These are phyloP conservation scores for Polypterus bichir DNA, from an alignment of 2,113 vertebrate species.

Conservation along the genomic window DNA sequence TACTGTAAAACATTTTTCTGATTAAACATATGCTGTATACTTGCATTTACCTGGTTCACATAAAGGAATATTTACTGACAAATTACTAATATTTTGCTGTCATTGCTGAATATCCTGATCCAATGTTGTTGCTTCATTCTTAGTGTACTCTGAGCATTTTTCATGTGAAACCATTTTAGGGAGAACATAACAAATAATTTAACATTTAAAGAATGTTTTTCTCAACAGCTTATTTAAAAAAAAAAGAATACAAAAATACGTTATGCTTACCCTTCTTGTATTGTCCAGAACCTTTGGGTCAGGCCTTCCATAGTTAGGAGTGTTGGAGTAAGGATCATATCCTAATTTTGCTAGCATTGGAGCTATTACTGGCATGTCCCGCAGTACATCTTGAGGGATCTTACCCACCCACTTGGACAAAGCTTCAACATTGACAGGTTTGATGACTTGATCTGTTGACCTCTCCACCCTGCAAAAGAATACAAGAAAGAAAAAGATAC, in stretches of 20 bases:
- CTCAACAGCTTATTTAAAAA: too few species aligned
- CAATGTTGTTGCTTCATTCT: too few species aligned
- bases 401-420: conserved; percentile 96
- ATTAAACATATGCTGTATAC: too few species aligned
- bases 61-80: too few species aligned
- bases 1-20: too few species aligned
- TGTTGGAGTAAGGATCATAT: conserved; percentile 86
- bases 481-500: conserved; percentile 7
- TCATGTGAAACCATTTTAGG: too few species aligned
- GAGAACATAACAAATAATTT: too few species aligned
- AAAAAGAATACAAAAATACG: background rate
- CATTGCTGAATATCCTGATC: too few species aligned
- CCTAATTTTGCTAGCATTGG: conserved; percentile 89
- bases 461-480: conserved; percentile 69
- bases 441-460: conserved; percentile 94
- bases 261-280: conserved; percentile 77
- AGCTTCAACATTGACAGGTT: conserved; percentile 87
- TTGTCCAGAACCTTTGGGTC: conserved; percentile 88
- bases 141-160: too few species aligned
- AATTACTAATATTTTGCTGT: too few species aligned
- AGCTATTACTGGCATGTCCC: conserved; percentile 83
- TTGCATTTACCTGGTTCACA: too few species aligned
- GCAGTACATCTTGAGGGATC: conserved; percentile 79
- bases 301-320: conserved; percentile 84
- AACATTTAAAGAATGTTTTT: too few species aligned